Conservation (phyloP, 2,797 vertebrate genomes). For the Sphenodon punctatus region DNA sequence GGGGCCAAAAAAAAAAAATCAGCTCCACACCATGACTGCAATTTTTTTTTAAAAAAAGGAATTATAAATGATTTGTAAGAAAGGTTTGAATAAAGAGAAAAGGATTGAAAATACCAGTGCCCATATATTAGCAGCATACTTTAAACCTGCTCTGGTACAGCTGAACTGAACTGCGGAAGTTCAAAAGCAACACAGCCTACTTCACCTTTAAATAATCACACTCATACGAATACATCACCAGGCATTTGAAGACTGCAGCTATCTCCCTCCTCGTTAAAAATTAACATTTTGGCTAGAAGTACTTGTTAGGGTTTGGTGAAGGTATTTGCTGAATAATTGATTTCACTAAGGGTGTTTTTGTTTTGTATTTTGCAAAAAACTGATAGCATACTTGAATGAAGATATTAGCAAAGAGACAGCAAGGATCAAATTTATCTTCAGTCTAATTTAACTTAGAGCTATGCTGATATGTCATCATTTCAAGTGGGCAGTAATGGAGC, state of each 20-base stretch:
- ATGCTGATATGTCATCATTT: not conserved
- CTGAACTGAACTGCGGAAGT: not conserved
- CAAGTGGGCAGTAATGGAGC: not conserved
- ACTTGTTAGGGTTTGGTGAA: not conserved
- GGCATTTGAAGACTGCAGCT: not conserved
- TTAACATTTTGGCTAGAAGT: not conserved
- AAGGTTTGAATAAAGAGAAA: too few relatives aligned
- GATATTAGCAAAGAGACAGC: not conserved
- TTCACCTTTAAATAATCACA: too few relatives aligned
- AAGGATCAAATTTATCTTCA: not conserved
- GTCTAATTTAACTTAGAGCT: not conserved
- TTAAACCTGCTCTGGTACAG: too few relatives aligned
- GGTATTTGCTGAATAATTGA: not conserved
- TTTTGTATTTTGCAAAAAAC: too few relatives aligned
- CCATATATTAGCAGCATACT: too few relatives aligned
- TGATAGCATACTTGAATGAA: too few relatives aligned
- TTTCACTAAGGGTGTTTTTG: not conserved
- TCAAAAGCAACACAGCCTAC: not conserved
- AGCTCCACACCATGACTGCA: too few relatives aligned
- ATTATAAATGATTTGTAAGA: too few relatives aligned
- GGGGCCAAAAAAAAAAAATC: too few relatives aligned
- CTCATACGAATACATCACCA: not conserved
- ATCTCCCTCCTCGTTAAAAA: not conserved
- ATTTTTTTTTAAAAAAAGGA: too few relatives aligned
- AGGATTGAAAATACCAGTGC: too few relatives aligned